phyloP scores from a whole-genome alignment of 2,888 invertebrate species.

The Osmoderma eremita region DNA sequence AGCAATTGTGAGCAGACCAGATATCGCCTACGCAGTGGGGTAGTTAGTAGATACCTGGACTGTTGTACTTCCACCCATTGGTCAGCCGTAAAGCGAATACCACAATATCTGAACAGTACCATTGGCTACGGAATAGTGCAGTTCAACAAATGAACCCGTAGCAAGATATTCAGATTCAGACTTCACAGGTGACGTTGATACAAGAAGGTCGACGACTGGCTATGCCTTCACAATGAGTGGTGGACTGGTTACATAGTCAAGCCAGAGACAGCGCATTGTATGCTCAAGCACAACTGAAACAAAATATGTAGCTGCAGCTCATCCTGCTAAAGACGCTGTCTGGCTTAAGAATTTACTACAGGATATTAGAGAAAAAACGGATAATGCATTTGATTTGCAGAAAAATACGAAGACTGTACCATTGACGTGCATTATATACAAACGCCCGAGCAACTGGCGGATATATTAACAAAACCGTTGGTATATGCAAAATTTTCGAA shows the following conservation, averaged over 20 bases:
- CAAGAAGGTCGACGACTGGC: constrained; percentile 45
- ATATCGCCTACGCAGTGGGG: constrained; percentile 49
- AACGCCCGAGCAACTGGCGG: no score
- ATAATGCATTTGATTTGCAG: neutral
- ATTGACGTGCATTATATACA: no score
- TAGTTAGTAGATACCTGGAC: constrained; percentile 46
- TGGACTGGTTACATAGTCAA: constrained; percentile 39
- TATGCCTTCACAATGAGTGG: constrained; percentile 31
- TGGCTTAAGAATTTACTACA: constrained; percentile 1
- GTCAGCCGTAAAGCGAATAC: constrained; percentile 48
- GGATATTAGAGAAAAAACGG: neutral
- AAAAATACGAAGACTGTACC: no score
- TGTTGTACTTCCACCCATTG: constrained; percentile 39
- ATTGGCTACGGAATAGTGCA: constrained; percentile 41
- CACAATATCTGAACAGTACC: constrained; percentile 51
- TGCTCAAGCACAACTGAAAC: constrained; percentile 50
- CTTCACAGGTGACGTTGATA: constrained; percentile 45
- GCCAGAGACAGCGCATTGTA: constrained; percentile 50
- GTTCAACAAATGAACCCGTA: constrained; percentile 26
- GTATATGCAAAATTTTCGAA: no score
- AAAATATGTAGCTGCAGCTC: constrained; percentile 53
- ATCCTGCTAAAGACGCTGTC: constrained; percentile 51
- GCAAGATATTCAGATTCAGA: constrained; percentile 49
- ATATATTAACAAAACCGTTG: no score
- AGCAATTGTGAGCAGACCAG: constrained; percentile 47